These are phyloP conservation scores for Halcyon badia DNA, from an alignment of 2,797 vertebrate genomes.

Conservation along the genomic window DNA sequence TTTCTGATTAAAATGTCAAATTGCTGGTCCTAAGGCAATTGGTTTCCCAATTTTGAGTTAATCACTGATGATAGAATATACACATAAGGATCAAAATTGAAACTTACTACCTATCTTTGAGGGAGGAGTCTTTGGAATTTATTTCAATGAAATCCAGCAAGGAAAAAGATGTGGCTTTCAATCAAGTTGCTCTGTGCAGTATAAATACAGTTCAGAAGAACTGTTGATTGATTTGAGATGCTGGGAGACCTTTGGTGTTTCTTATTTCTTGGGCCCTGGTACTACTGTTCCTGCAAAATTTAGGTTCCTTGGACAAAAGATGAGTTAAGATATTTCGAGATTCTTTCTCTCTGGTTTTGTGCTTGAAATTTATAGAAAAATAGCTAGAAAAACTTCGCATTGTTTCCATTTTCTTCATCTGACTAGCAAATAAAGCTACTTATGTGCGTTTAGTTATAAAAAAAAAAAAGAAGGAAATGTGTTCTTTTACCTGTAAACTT, in stretches of 20 bases:
- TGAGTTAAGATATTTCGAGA: not conserved
- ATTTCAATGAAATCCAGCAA: not conserved
- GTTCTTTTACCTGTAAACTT: not conserved
- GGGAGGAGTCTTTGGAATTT: not conserved
- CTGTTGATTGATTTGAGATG: not conserved
- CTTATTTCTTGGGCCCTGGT: not conserved
- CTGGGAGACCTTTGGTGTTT: not conserved
- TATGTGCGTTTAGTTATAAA: not conserved
- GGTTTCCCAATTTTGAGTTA: not conserved
- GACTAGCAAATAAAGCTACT: not conserved
- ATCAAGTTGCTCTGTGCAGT: not conserved
- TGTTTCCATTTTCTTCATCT: not conserved
- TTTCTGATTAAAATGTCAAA: not conserved
- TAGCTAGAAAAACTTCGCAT: not conserved
- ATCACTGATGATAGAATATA: not conserved
- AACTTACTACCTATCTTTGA: not conserved
- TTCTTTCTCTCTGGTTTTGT: not conserved
- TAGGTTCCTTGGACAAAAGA: not conserved
- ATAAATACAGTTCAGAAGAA: not conserved
- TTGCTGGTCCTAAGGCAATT: not conserved
- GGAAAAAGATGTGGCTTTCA: not conserved
- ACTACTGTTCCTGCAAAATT: not conserved
- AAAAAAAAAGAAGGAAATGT: not conserved
- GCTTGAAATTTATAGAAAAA: not conserved
- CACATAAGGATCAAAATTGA: not conserved